Percentiles rank a stretch among this genome's conserved stretches.
phyloP scores from a whole-genome alignment of 1,140 invertebrate genomes.

The Zaprionus ghesquierei region DNA sequence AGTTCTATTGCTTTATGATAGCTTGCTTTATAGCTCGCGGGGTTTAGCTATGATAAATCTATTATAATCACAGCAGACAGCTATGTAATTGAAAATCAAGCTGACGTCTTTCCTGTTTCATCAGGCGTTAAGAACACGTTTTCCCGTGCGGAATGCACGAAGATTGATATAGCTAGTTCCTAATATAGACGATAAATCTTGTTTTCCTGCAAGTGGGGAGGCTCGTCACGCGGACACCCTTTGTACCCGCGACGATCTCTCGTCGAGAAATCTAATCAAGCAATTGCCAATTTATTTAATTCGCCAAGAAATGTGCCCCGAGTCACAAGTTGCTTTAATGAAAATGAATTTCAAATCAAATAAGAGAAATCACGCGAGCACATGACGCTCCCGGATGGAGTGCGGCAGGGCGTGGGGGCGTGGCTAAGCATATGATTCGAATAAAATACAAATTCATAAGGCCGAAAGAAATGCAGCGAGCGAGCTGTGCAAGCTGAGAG shows the following conservation, averaged over 20 bases:
- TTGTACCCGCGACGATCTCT: background rate
- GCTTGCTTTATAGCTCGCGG: background rate
- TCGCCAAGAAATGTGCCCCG: background rate
- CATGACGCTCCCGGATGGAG: background rate
- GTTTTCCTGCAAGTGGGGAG: too few relatives aligned
- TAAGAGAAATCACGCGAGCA: constrained; percentile 6
- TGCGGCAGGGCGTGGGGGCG: background rate
- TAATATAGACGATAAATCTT: background rate
- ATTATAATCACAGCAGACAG: background rate
- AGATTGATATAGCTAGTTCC: background rate
- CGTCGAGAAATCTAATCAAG: constrained; percentile 14
- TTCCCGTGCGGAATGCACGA: too few relatives aligned
- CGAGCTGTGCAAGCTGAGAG: background rate
- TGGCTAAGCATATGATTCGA: constrained; percentile 11
- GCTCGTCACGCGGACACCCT: background rate
- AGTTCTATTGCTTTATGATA: background rate
- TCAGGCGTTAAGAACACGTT: background rate
- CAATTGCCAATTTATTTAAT: constrained; percentile 9
- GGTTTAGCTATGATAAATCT: background rate
- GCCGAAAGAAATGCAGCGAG: background rate
- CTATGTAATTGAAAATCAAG: background rate
- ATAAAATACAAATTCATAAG: constrained; percentile 42
- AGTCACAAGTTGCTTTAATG: constrained; percentile 16
- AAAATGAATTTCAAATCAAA: constrained; percentile 27
- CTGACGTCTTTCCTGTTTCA: background rate